These are phyloP conservation scores for Apis mellifera DNA, from an alignment of 1,140 invertebrate species.

Conservation along the genomic window DNA sequence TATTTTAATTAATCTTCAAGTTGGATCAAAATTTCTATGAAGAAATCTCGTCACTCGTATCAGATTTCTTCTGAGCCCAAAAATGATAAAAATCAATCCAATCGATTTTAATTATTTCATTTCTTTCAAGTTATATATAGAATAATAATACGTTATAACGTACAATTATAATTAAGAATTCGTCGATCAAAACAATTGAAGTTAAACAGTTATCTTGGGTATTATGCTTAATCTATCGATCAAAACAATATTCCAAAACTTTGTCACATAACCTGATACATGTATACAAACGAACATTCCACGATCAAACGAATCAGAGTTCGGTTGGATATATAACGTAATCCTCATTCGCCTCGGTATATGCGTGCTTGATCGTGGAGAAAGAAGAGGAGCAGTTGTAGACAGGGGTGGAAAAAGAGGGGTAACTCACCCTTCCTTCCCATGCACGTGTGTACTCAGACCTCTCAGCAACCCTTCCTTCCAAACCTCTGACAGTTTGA, in stretches of 20 bases:
- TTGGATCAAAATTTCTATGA: no score
- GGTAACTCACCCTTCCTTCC: not conserved
- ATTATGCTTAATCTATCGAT: no score
- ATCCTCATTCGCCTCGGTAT: not conserved
- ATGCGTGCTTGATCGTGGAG: not conserved
- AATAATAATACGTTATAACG: no score
- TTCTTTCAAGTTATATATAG: no score
- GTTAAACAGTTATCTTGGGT: no score
- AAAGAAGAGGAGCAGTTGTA: slow-evolving; percentile 7
- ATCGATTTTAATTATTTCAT: no score
- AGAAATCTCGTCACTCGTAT: no score
- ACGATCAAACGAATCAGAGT: not conserved
- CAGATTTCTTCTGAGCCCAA: no score
- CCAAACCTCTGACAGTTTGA: slow-evolving; percentile 26
- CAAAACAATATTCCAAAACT: not conserved
- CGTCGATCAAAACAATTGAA: no score
- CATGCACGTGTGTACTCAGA: slow-evolving; percentile 15
- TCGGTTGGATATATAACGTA: not conserved
- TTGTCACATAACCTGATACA: not conserved
- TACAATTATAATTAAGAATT: no score
- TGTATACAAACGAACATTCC: not conserved
- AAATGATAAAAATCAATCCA: no score
- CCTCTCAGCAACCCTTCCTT: slow-evolving; percentile 46
- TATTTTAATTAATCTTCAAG: no score
- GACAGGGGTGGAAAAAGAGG: slow-evolving; percentile 3